Evolutionary conservation across 2,113 vertebrate genomes (phyloP).

Genomic region (Talpa occidentalis): DNA sequence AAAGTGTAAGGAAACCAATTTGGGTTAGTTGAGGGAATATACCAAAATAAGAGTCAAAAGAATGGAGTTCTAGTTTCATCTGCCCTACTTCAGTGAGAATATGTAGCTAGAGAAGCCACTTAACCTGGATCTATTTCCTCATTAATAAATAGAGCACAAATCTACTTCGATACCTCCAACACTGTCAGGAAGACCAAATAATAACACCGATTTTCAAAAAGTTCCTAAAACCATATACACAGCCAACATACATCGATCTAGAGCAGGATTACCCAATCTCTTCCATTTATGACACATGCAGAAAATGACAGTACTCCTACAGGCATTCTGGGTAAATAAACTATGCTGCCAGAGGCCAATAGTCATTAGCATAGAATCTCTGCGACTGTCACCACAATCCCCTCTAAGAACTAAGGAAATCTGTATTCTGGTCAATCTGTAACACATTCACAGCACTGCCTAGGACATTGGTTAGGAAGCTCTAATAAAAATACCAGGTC

Average conservation of each 20-base stretch:
- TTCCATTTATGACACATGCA: background rate
- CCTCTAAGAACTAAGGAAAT: background rate
- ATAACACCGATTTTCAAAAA: background rate
- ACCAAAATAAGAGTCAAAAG: constrained; percentile 63
- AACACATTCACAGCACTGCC: background rate
- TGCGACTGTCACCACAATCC: background rate
- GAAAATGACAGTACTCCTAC: background rate
- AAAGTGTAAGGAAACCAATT: constrained; percentile 50
- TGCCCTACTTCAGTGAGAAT: constrained; percentile 71
- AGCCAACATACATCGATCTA: background rate
- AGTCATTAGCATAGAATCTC: background rate
- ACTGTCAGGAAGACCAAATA: background rate
- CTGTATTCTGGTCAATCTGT: background rate
- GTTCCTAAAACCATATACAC: background rate
- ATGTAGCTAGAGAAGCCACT: constrained; percentile 40
- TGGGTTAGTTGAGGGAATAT: constrained; percentile 69
- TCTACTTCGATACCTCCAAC: constrained; percentile 48
- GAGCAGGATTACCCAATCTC: background rate
- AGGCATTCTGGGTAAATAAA: background rate
- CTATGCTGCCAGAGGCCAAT: background rate
- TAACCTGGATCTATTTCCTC: constrained; percentile 71
- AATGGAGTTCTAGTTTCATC: constrained; percentile 65
- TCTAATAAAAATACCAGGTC: constrained; percentile 19
- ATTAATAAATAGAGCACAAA: constrained; percentile 52
- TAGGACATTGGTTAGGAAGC: background rate